A percentile compares a stretch with the other conserved stretches of the same genome.
These are phyloP conservation scores for Paratrypauchen microcephalus DNA, from an alignment of 2,797 vertebrate species.

Conservation along the genomic window DNA sequence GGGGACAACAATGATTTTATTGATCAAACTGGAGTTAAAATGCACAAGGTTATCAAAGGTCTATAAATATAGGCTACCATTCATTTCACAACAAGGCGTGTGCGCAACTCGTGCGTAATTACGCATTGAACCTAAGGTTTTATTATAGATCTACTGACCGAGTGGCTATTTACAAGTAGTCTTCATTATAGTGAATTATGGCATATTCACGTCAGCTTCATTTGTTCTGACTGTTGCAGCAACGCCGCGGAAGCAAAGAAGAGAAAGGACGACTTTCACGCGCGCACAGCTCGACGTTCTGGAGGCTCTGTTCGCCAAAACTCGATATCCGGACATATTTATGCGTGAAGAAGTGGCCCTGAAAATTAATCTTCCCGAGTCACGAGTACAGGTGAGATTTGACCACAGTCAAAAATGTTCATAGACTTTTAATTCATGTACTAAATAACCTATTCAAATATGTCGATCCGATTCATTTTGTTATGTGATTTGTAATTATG, in stretches of 20 bases:
- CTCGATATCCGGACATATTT: constrained; percentile 98
- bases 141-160: background rate
- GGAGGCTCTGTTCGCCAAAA: constrained; percentile 96
- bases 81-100: background rate
- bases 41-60: background rate
- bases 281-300: constrained; percentile 93
- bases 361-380: constrained; percentile 98
- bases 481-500: no score
- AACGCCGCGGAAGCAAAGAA: constrained; percentile 94
- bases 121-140: constrained; percentile 19
- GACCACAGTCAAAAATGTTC: background rate
- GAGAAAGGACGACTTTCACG: constrained; percentile 96
- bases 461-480: no score
- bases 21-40: background rate
- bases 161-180: background rate
- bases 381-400: constrained; percentile 91
- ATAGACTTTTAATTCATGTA: background rate
- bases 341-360: constrained; percentile 97
- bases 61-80: background rate
- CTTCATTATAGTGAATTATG: background rate
- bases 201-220: background rate
- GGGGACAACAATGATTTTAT: background rate
- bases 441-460: background rate
- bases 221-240: constrained; percentile 70
- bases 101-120: constrained; percentile 37